Conservation (phyloP, 1,140 invertebrate species). For the Bathynomus jamesi region DNA sequence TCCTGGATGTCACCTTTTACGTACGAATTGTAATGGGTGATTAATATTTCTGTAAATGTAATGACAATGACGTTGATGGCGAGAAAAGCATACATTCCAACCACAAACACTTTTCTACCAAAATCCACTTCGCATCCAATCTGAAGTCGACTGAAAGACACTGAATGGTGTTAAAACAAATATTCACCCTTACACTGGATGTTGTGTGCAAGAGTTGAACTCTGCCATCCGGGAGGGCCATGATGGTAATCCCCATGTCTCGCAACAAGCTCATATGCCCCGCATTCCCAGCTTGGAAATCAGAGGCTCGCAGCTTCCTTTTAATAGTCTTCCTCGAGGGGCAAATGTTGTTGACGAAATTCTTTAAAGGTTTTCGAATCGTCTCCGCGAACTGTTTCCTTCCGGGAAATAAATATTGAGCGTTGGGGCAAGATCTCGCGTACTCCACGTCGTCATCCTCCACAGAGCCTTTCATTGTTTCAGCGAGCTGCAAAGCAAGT, state of each 20-base stretch:
- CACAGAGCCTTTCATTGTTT: neutral
- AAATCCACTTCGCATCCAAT: too few relatives aligned
- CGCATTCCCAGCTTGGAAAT: constrained; percentile 76
- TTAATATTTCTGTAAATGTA: too few relatives aligned
- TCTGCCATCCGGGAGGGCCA: constrained; percentile 77
- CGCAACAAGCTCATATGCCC: constrained; percentile 78
- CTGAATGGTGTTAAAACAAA: too few relatives aligned
- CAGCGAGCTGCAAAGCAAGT: neutral
- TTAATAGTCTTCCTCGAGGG: constrained; percentile 52
- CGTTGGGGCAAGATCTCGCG: constrained; percentile 75
- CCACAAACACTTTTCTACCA: too few relatives aligned
- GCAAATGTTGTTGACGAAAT: constrained; percentile 69
- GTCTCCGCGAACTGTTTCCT: constrained; percentile 50
- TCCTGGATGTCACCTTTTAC: too few relatives aligned
- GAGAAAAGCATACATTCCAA: too few relatives aligned
- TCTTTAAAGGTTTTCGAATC: constrained; percentile 58
- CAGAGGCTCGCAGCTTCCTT: constrained; percentile 58
- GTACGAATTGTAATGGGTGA: too few relatives aligned
- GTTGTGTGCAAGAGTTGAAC: constrained; percentile 75
- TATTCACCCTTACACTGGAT: constrained; percentile 42
- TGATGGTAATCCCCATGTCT: constrained; percentile 89
- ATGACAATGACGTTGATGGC: too few relatives aligned
- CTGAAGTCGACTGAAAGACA: too few relatives aligned
- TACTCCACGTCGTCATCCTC: constrained; percentile 44
- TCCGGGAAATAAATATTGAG: constrained; percentile 67